Evolutionary conservation across 2,113 vertebrate genomes (phyloP).

Genomic region (Lathamus discolor): DNA sequence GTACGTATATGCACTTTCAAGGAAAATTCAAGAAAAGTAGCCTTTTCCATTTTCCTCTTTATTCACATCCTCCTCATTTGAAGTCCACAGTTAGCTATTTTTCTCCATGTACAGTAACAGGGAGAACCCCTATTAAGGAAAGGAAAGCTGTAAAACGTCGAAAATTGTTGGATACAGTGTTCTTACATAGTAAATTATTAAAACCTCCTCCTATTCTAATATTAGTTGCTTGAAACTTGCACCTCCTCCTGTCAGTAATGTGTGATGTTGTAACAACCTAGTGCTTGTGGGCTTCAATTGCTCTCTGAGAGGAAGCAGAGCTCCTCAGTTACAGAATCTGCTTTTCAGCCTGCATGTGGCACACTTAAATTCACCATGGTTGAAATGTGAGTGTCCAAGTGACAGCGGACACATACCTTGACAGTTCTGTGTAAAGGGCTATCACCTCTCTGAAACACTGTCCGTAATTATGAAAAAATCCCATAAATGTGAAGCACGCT

Average conservation of each 20-base stretch:
- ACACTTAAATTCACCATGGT: background rate
- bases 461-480: background rate
- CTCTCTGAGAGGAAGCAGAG: background rate
- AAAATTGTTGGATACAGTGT: background rate
- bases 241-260: background rate
- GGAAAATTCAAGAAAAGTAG: background rate
- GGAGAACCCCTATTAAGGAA: background rate
- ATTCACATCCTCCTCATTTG: background rate
- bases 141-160: background rate
- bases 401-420: background rate
- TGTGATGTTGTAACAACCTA: background rate
- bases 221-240: background rate
- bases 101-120: background rate
- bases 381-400: background rate
- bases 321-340: background rate
- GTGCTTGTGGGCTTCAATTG: background rate
- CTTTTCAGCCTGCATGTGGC: background rate
- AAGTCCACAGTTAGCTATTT: background rate
- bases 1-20: background rate
- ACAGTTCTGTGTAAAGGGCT: background rate
- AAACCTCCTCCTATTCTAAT: background rate
- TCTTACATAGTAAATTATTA: background rate
- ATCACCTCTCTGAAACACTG: background rate
- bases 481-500: fast-evolving
- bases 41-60: background rate